Evolutionary conservation across 2,888 invertebrate species (phyloP), one percentile per base, ranked within the genome.

Genomic region (Amblyjoppa fuscipennis): DNA sequence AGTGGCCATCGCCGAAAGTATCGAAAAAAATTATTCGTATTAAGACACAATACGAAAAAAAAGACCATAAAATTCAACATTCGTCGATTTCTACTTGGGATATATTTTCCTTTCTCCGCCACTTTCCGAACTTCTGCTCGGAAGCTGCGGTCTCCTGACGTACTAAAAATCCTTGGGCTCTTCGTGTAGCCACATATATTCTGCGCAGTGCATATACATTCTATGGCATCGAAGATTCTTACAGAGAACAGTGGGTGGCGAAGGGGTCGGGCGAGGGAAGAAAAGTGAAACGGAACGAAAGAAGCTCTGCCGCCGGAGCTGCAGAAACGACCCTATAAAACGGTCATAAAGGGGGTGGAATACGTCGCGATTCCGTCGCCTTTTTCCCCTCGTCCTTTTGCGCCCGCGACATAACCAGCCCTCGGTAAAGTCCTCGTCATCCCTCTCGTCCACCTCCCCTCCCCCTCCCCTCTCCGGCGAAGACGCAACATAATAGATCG

Each of bases 401-500:
- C 79, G 84, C 31, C 75, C 51, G 76, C 70, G 59, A 78, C 64
- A 59, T 78, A 86, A 87, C 89, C 89, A 89, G 85, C 84, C 85
- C 87, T 51, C 9, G 5, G 34, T 53, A 25, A 34, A 2, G 3
- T 61, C n/a, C 64, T 49, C 31, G 38, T 38, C 56, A 45, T 64
- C 64, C 75, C 51, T 51, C 28, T 68, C 20, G 20, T 34, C 66
- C 51, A 64, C 66, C 51, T 28, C 66, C 76, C 9, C 34, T 16
- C 45, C 34, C 34, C 11, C 16, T 20, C 16, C 75, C 45, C 34
- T 41, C 75, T 64, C 87, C 71, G 84, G 81, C 83, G 80, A 87
- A 80, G 79, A 85, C 83, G 87, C 81, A 87, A 90, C 89, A 91
- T 90, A 91, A 90, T 90, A 90, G 91, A 89, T 88, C 89, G 80